Conservation (phyloP, 2,797 vertebrate genomes). For the Epinephelus coioides region DNA sequence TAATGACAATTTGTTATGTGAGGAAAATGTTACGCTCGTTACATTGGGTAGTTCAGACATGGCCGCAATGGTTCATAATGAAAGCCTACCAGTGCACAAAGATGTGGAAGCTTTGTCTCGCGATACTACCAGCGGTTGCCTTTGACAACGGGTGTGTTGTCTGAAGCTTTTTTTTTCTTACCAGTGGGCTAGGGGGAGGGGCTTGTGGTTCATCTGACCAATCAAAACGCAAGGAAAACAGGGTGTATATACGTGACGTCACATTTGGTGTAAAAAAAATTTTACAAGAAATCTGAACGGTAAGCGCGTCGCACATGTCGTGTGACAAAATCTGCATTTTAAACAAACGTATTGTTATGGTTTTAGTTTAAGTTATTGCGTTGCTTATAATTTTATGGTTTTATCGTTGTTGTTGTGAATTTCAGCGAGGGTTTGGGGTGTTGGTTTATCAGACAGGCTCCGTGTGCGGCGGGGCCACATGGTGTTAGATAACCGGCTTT, state of each 20-base stretch:
- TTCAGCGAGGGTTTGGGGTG: neutral
- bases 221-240: constrained; percentile 77
- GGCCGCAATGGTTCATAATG: neutral
- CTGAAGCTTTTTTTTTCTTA: constrained; percentile 79
- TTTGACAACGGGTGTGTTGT: constrained; percentile 52
- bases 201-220: constrained; percentile 87
- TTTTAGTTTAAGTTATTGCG: neutral
- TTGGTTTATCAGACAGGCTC: neutral
- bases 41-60: neutral
- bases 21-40: accelerated
- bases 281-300: constrained; percentile 42
- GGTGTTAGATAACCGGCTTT: constrained; percentile 66
- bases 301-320: constrained; percentile 47
- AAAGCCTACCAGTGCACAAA: neutral
- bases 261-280: neutral
- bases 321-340: neutral
- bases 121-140: constrained; percentile 66
- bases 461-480: constrained; percentile 55
- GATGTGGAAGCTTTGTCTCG: constrained; percentile 59
- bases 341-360: neutral
- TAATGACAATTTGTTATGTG: accelerated
- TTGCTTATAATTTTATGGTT: accelerated
- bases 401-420: neutral
- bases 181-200: constrained; percentile 71
- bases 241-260: constrained; percentile 66